phyloP scores from a whole-genome alignment of 2,888 invertebrate genomes.

The Ligdia adustata region DNA sequence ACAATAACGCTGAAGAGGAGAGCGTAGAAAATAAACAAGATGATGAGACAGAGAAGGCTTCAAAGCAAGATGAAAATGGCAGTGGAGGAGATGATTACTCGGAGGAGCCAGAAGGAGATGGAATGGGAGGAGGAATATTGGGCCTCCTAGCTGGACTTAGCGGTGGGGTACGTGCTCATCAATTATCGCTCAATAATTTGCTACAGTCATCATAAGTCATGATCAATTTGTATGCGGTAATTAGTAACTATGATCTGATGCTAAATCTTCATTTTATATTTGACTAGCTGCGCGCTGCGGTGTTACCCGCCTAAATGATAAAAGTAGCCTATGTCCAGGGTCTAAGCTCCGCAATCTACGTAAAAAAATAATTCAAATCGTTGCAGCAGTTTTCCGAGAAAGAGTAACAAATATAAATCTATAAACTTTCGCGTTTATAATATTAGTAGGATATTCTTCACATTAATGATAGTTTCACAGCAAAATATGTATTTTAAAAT shows the following conservation, averaged over 20 bases:
- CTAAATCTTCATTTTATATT: too few species aligned
- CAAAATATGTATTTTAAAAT: too few species aligned
- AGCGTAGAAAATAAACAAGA: conserved; percentile 46
- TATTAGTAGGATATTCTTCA: not conserved
- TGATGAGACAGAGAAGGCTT: conserved; percentile 39
- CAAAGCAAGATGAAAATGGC: conserved; percentile 49
- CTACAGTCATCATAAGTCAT: too few species aligned
- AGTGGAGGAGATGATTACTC: conserved; percentile 39
- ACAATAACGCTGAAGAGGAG: conserved; percentile 48
- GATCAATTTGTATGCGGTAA: too few species aligned
- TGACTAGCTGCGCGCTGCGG: too few species aligned
- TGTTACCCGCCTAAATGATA: too few species aligned
- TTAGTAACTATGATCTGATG: too few species aligned
- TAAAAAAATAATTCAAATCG: not conserved
- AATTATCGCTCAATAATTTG: too few species aligned
- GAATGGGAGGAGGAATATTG: conserved; percentile 74
- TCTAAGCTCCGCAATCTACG: not conserved
- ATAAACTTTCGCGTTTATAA: not conserved
- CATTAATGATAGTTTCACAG: too few species aligned
- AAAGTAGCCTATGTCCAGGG: too few species aligned
- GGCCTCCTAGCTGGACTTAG: conserved; percentile 74
- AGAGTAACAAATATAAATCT: not conserved
- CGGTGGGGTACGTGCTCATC: conserved; percentile 64
- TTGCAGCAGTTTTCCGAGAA: not conserved
- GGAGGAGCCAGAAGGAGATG: conserved; percentile 78